Evolutionary conservation across 1,140 invertebrate genomes (phyloP), one percentile per base, ranked within the genome.

Genomic region (Ladona fulva): DNA sequence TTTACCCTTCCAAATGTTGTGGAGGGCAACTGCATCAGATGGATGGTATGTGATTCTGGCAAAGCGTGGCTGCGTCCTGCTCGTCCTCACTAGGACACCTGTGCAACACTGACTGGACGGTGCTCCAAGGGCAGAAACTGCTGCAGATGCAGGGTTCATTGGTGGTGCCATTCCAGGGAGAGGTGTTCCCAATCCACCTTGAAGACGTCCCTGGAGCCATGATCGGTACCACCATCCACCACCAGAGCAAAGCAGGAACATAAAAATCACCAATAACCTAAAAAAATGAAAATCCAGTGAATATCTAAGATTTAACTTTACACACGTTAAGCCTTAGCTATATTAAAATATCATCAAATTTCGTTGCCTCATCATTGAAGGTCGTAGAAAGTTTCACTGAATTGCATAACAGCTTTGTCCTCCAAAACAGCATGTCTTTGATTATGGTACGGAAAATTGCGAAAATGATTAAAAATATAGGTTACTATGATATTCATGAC

Each of bases 181-280:
- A 19, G 52, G 52, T 6, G 52, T 66, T 22, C 52, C 52, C 52
- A 66, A 22, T 66, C 52, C 52, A 66, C 52, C 12, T 24, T 24
- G 16, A 75, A 76, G 86, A 78, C 86, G 84, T 12, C 84, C 85
- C 80, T 87, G 85, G 16, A 87, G 78, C 85, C 86, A 87, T 77
- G 87, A 87, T 66, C 86, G 82, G 80, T 88, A 88, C 86, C 87
- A 87, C 87, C 86, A 88, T 25, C 86, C 85, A 78, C 86, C 86
- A 59, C 87, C 87, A 25, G 86, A 87, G 79, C 87, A 88, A 6
- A 87, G 83, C 79, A 88, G 81, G 81, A 88, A 87, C 85, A 88
- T 87, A 78, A 88, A 85, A 81, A 88, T 86, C 52, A 87, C 84
- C 76, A 87, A 80, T 42, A 88, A 83, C 87, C 87, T 87, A 74